Base-by-base conservation (phyloP, 2,113 vertebrate genomes). In the Reinhardtius hippoglossoides region DNA sequence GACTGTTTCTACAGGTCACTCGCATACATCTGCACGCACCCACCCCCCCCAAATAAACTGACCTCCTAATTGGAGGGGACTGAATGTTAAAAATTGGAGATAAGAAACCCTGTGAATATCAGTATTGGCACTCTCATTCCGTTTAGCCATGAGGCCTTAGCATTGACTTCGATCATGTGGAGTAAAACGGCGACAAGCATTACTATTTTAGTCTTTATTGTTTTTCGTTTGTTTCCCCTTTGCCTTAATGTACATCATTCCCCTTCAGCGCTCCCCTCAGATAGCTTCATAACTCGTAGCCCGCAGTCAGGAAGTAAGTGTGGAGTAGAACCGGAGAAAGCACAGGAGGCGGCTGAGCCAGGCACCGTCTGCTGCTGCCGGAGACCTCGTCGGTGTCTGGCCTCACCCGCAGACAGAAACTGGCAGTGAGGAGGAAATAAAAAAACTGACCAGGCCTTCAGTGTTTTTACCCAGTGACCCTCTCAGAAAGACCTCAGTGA, bases 141-240 rank as follows among this genome's bases (percentile, higher is more conserved):
- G 60, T 67, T 75, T 15, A 88, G 55, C 85, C 78, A 54, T 62
- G 89, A 91, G 88, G 91, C 92, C 92, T 93, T 92, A 90, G 61
- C 54, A 68, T 71, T 7, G 56, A 85, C 67, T 66, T 61, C 9
- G 59, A 74, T 87, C 40, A 54, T 12, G 52, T 81, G 61, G 70
- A 63, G 66, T 23, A 26, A 67, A 76, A 70, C 10, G 6, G 27
- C 20, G 20, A 78, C 67, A 64, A 44, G 69, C 20, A 59, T 71
- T 54, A 82, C 55, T 58, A 18, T 23, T 56, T 48, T 10, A 37
- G 23, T 58, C 5, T 50, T 52, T 46, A 54, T 20, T 62, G 42
- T 21, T 21, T 60, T 23, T 2, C 73, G 5, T 67, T 10, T 23
- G 9, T 65, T 60, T 63, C 35, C 24, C 58, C n/a, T 90, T 87